Evolutionary conservation across 2,888 invertebrate species (phyloP).

Genomic region (Drosophila engyochracea): DNA sequence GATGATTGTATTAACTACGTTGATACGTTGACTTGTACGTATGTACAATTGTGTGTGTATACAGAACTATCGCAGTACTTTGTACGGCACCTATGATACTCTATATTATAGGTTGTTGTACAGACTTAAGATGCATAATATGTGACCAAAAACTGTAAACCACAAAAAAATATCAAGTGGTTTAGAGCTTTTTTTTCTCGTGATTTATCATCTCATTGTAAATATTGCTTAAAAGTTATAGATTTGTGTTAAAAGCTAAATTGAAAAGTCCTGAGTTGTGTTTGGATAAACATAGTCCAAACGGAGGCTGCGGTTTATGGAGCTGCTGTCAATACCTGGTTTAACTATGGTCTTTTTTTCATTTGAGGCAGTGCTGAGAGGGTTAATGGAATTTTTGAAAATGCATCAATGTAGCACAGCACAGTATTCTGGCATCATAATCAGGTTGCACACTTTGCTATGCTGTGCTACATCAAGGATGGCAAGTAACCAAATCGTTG

Average conservation of each 20-base stretch:
- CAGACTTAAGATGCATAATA: conserved; percentile 21
- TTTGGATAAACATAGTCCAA: conserved; percentile 42
- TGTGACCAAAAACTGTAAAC: conserved; percentile 59
- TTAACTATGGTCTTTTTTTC: not conserved
- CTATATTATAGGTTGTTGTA: conserved; percentile 49
- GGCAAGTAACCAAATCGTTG: conserved; percentile 18
- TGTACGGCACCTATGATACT: conserved; percentile 72
- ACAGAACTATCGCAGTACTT: conserved; percentile 71
- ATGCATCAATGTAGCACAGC: conserved; percentile 29
- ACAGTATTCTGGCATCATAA: not conserved
- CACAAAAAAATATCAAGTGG: conserved; percentile 45
- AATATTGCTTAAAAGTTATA: conserved; percentile 65
- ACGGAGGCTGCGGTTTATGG: not conserved
- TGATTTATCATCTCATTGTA: conserved; percentile 14
- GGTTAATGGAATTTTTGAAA: not conserved
- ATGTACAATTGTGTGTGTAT: conserved; percentile 41
- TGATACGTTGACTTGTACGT: conserved; percentile 66
- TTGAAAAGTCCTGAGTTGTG: conserved; percentile 73
- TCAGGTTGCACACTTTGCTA: conserved; percentile 5
- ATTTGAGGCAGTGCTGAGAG: conserved; percentile 12
- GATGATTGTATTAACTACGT: conserved; percentile 56
- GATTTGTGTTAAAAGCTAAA: conserved; percentile 49
- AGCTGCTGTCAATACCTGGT: conserved; percentile 7
- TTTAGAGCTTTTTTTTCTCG: conserved; percentile 52
- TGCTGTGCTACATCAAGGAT: conserved; percentile 29